phyloP scores from a whole-genome alignment of 2,113 vertebrate species.

The Heterocephalus glaber region DNA sequence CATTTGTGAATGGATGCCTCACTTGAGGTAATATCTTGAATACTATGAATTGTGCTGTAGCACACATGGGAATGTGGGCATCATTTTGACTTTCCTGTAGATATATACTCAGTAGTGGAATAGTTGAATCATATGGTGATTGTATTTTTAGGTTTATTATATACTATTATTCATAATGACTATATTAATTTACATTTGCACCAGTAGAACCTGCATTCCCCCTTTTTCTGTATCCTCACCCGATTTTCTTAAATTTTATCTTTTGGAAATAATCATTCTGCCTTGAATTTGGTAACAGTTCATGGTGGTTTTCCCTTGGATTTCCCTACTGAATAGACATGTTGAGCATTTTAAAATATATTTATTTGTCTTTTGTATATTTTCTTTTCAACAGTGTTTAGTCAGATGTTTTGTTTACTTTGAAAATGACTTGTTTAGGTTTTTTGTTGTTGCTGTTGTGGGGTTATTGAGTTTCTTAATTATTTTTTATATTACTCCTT shows the following conservation, averaged over 20 bases:
- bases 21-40: not conserved
- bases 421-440: not conserved
- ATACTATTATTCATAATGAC: not conserved
- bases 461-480: not conserved
- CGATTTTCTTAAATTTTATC: not conserved
- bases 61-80: not conserved
- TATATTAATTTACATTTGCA: not conserved
- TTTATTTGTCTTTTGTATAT: not conserved
- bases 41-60: not conserved
- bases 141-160: not conserved
- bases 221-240: not conserved
- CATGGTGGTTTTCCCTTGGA: not conserved
- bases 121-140: not conserved
- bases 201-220: not conserved
- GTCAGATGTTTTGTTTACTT: not conserved
- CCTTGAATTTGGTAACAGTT: not conserved
- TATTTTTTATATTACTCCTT: not conserved
- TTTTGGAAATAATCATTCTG: not conserved
- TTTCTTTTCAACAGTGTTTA: not conserved
- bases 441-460: not conserved
- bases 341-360: not conserved
- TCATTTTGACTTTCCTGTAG: not conserved
- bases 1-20: too few relatives aligned
- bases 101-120: not conserved
- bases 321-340: not conserved